Evolutionary conservation across 2,797 vertebrate species (phyloP).

Genomic region (Darevskia mixta): DNA sequence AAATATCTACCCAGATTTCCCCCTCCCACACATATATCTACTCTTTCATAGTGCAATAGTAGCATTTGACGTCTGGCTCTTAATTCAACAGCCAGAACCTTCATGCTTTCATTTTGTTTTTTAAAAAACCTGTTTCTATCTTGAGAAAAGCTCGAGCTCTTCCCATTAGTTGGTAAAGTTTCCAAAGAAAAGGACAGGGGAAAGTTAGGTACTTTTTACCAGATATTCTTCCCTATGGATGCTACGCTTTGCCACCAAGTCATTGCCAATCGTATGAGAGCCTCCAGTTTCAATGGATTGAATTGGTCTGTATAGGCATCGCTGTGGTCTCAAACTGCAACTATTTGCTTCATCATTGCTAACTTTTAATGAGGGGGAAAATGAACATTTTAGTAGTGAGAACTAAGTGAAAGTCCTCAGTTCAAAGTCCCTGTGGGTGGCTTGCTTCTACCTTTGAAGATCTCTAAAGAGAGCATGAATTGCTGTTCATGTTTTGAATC

Average conservation of each 20-base stretch:
- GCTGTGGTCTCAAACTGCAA: conserved; percentile 2
- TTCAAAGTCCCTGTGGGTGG: conserved; percentile 29
- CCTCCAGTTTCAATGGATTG: no score
- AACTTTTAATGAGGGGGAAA: conserved; percentile 14
- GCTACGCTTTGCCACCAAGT: neutral
- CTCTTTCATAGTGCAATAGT: neutral
- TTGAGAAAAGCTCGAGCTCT: neutral
- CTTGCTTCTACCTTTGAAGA: conserved; percentile 56
- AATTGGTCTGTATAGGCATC: neutral
- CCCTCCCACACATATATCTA: neutral
- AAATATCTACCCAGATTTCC: neutral
- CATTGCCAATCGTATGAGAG: no score
- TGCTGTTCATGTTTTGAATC: conserved; percentile 26
- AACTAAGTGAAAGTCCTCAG: conserved; percentile 28
- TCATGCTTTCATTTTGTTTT: neutral
- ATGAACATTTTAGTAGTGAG: conserved; percentile 19
- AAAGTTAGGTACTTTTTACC: neutral
- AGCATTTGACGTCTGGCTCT: neutral
- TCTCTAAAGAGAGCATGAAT: conserved; percentile 29
- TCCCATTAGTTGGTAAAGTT: neutral
- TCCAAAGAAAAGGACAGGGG: neutral
- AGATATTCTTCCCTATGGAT: neutral
- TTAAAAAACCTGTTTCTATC: neutral
- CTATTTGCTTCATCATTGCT: neutral
- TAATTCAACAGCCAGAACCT: neutral